phyloP scores from a whole-genome alignment of 2,888 invertebrate genomes.

The Tanaodytes sp. region DNA sequence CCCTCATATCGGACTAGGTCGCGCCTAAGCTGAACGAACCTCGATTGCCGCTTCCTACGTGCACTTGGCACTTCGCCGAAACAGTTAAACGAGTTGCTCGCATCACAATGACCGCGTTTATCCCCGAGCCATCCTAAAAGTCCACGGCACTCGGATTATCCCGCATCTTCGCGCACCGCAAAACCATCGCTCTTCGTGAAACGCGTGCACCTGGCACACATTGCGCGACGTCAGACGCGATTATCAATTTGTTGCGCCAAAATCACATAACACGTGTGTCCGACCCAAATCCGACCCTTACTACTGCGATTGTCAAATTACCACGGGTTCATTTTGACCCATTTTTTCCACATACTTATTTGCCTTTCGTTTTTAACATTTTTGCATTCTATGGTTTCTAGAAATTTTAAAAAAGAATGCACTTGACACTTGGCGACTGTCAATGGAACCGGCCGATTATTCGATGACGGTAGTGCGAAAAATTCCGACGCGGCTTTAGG shows the following conservation, averaged over 20 bases:
- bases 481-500: too few relatives aligned
- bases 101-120: conserved; percentile 58
- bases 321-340: background rate
- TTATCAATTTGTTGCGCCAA: background rate
- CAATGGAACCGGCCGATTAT: too few relatives aligned
- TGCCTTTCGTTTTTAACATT: too few relatives aligned
- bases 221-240: background rate
- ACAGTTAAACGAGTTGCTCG: conserved; percentile 58
- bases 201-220: conserved; percentile 16
- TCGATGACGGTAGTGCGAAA: too few relatives aligned
- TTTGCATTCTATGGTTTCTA: too few relatives aligned
- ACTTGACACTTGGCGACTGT: too few relatives aligned
- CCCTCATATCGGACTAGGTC: too few relatives aligned
- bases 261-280: background rate
- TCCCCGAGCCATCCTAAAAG: conserved; percentile 39
- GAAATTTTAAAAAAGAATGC: background rate
- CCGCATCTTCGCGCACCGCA: conserved; percentile 28
- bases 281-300: background rate
- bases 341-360: too few relatives aligned
- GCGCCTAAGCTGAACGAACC: conserved; percentile 60
- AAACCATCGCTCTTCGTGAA: too few relatives aligned
- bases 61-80: conserved; percentile 61
- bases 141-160: conserved; percentile 30
- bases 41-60: conserved; percentile 64
- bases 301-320: background rate